These are phyloP conservation scores for Geothlypis trichas DNA, from an alignment of 2,113 vertebrate species.

Conservation along the genomic window DNA sequence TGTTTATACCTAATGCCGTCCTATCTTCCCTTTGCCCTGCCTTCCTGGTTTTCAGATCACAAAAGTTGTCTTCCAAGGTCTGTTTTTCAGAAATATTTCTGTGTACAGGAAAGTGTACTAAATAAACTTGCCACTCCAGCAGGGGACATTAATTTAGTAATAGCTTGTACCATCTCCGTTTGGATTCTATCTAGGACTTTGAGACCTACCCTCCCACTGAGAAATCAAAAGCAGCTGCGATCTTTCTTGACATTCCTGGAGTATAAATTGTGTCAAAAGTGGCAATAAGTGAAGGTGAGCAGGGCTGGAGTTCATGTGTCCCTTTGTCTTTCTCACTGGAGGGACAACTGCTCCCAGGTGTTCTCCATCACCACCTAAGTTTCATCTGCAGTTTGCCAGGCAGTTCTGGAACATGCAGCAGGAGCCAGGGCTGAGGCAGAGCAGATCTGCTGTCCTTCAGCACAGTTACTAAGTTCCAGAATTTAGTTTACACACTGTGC, in stretches of 20 bases:
- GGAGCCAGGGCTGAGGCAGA: neutral
- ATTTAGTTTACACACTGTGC: neutral
- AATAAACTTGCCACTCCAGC: neutral
- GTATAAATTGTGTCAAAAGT: neutral
- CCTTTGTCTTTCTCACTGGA: neutral
- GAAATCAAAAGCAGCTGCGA: neutral
- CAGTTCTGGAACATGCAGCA: accelerated
- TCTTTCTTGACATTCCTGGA: neutral
- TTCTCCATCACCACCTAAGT: neutral
- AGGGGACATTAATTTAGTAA: neutral
- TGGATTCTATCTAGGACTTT: neutral
- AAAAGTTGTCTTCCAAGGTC: neutral
- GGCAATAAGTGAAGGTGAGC: neutral
- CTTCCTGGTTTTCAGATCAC: neutral
- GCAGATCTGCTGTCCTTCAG: neutral
- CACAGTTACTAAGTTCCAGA: neutral
- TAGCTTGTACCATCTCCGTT: neutral
- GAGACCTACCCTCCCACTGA: neutral
- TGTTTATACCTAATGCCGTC: accelerated
- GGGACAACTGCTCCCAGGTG: neutral
- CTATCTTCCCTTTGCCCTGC: neutral
- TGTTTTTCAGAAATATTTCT: neutral
- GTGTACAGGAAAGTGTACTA: neutral
- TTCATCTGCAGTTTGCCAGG: accelerated
- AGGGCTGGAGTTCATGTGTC: neutral